Conservation (phyloP, 2,888 invertebrate species). For the Osmoderma eremita region DNA sequence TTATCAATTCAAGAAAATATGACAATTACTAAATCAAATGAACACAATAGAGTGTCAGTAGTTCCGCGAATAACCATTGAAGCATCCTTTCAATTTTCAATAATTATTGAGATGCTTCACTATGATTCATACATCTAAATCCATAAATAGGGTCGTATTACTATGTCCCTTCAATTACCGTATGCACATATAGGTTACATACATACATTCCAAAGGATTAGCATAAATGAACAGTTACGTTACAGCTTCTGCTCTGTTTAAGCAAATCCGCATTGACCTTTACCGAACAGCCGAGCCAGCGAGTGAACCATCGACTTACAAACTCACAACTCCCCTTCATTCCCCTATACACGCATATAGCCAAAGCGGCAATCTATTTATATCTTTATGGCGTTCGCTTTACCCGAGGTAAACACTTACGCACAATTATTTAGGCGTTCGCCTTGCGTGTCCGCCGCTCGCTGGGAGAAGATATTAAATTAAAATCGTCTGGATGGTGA, state of each 20-base stretch:
- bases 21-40: too few species aligned
- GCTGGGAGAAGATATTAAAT: constrained; percentile 16
- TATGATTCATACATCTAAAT: too few species aligned
- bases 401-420: constrained; percentile 22
- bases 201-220: too few species aligned
- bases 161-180: too few species aligned
- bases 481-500: neutral
- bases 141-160: too few species aligned
- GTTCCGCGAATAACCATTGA: too few species aligned
- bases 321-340: neutral
- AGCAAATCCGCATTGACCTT: constrained; percentile 13
- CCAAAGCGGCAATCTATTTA: constrained; percentile 22
- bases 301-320: neutral
- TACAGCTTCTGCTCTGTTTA: neutral
- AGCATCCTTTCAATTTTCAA: too few species aligned
- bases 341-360: constrained; percentile 14
- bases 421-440: constrained; percentile 23
- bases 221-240: constrained; percentile 7
- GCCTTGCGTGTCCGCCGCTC: constrained; percentile 1
- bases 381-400: constrained; percentile 26
- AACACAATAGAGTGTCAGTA: too few species aligned
- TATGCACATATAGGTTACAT: too few species aligned
- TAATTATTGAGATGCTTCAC: too few species aligned
- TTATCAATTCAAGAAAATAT: too few species aligned
- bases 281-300: constrained; percentile 2